A percentile compares a stretch with the other conserved stretches of the same genome.
These are phyloP conservation scores for Gallinago nigripennis DNA, from an alignment of 2,797 vertebrate genomes.

Conservation along the genomic window DNA sequence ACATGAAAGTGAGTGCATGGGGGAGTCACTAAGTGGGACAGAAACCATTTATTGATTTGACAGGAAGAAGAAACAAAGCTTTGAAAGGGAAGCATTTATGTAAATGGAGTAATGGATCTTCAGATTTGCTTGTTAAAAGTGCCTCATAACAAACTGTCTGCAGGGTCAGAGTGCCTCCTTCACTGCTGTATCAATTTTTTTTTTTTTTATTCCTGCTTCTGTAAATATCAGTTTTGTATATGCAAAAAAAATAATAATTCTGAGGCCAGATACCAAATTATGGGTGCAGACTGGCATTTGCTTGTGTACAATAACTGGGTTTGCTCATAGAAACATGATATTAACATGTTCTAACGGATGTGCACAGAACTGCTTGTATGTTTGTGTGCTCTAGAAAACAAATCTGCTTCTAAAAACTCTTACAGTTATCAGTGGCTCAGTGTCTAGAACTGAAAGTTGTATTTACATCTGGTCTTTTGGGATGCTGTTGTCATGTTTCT, in stretches of 20 bases:
- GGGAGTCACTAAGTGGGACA: not conserved
- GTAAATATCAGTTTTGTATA: not conserved
- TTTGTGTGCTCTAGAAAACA: not conserved
- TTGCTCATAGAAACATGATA: not conserved
- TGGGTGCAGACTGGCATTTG: not conserved
- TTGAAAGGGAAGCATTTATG: slow-evolving; percentile 11
- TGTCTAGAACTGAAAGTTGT: not conserved
- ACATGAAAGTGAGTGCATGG: not conserved
- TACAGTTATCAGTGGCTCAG: not conserved
- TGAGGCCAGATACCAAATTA: not conserved
- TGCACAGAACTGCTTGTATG: not conserved
- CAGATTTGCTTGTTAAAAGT: not conserved
- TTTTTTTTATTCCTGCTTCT: not conserved
- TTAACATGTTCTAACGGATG: not conserved
- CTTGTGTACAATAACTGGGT: not conserved
- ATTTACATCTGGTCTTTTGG: not conserved
- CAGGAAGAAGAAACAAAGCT: slow-evolving; percentile 2
- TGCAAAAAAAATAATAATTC: not conserved
- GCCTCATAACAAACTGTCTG: not conserved
- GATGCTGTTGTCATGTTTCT: not conserved
- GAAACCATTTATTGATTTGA: slow-evolving; percentile 7
- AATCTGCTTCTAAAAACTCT: not conserved
- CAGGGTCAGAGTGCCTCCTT: not conserved
- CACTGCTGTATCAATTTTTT: not conserved
- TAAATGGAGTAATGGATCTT: not conserved